Conservation (phyloP, 2,888 invertebrate species). For the Megamerina dolium region DNA sequence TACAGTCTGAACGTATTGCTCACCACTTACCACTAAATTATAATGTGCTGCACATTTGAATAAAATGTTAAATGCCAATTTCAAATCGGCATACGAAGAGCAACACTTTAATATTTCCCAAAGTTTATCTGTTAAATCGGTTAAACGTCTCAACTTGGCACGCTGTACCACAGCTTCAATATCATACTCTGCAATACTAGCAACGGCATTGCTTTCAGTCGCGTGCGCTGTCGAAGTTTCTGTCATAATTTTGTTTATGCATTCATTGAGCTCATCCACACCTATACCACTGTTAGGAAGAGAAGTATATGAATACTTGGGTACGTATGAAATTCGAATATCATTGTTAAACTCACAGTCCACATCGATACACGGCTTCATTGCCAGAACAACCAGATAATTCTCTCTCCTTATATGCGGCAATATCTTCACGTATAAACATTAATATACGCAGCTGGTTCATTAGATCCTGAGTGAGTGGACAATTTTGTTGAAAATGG, state of each 20-base stretch:
- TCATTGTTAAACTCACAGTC: slow-evolving; percentile 25
- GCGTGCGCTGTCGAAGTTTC: too few relatives aligned
- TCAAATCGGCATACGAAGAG: slow-evolving; percentile 42
- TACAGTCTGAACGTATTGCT: neutral
- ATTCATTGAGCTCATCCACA: slow-evolving; percentile 35
- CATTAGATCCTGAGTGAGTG: slow-evolving; percentile 38
- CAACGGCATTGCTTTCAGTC: too few relatives aligned
- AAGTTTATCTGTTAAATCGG: slow-evolving; percentile 45
- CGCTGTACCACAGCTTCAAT: slow-evolving; percentile 42
- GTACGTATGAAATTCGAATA: too few relatives aligned
- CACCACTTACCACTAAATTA: slow-evolving; percentile 43
- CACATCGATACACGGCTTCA: slow-evolving; percentile 40
- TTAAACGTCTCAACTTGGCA: slow-evolving; percentile 31
- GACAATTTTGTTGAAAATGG: slow-evolving; percentile 29
- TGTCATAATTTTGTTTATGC: slow-evolving; percentile 38
- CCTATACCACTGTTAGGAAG: slow-evolving; percentile 32
- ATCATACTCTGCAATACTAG: slow-evolving; percentile 32
- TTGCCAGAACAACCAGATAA: slow-evolving; percentile 17
- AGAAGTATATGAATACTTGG: neutral
- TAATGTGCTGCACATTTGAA: slow-evolving; percentile 46
- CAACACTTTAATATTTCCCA: slow-evolving; percentile 48
- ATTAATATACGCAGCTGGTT: slow-evolving; percentile 39
- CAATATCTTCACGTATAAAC: slow-evolving; percentile 43
- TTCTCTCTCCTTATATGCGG: slow-evolving; percentile 31
- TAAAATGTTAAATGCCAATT: slow-evolving; percentile 39